Conservation (phyloP, 64 coral and sea anemone genomes). For the Montipora efflorescens region DNA sequence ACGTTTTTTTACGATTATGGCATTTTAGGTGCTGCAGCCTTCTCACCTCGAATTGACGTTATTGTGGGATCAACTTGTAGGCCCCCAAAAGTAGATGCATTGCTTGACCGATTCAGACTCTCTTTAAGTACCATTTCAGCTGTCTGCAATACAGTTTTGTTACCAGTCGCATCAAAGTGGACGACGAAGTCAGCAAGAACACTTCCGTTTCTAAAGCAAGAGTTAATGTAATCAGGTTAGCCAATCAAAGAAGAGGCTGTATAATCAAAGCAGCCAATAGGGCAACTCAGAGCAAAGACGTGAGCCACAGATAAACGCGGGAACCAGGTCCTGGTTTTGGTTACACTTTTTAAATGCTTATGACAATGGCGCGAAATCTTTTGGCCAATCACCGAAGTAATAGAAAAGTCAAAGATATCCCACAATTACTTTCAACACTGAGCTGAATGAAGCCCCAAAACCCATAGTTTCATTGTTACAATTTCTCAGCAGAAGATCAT, state of each 20-base stretch:
- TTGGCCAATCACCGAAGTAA: not conserved
- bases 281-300: not conserved
- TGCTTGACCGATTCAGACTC: not conserved
- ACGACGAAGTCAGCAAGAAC: conserved; percentile 4
- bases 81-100: not conserved
- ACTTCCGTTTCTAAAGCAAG: not conserved
- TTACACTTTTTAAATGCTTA: not conserved
- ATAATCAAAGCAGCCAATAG: not conserved
- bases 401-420: no score
- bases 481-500: no score
- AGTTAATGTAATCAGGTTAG: not conserved
- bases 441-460: no score
- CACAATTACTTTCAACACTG: no score
- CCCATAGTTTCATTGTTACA: no score
- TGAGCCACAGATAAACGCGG: no score
- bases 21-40: no score
- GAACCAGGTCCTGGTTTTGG: no score
- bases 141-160: not conserved
- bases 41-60: not conserved
- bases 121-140: not conserved
- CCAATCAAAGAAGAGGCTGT: not conserved
- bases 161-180: not conserved
- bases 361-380: not conserved
- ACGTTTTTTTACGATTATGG: no score
- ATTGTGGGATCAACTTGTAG: not conserved